Evolutionary conservation across 2,888 invertebrate species (phyloP), one percentile per base, ranked within the genome.

Genomic region (Ramazzottius varieornatus): DNA sequence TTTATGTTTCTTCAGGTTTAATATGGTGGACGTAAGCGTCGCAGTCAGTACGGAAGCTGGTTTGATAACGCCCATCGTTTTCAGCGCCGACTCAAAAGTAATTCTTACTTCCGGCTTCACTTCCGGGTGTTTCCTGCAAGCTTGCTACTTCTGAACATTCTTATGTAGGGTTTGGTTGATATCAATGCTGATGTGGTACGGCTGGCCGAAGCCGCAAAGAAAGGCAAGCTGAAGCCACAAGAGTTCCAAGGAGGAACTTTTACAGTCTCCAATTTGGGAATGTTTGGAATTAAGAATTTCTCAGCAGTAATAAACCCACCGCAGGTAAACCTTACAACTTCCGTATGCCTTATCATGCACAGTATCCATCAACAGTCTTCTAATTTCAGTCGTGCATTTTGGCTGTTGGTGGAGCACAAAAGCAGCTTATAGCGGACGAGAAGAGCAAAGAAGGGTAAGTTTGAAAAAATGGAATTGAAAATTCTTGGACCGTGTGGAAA

Each of bases 21-120:
- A 84, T 64, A 84, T 85, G 71, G 94, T 94, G 13, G 98, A 99
- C 76, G 86, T 99, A 1, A 89, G 88, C 72, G 88, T 99, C 67
- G 96, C 98, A 1, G 98, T 99, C 2, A 88, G 90, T 67, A 96
- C 96, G 0, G 88, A 90, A 1, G 82, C 82, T 68, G 98, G 98
- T 0, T 81, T 98, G 13, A 93, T 98, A 68, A 98, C 98, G 1
- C 98, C 98, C 1, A 96, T 98, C 70, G 82, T 98, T 20, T 88
- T 87, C 76, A 83, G 83, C 73, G 93, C 92, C 0, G 89, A 96
- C 73, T 82, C 83, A 63, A 90, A 91, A 76, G 78, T 77, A 70
- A 66, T 67, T 64, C 24, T 1, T 46, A 1, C 64, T n/a, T 8
- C 8, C 8, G 8, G 16, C 16, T 16, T 13, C 8, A 29, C 16